A percentile compares a stretch with the other conserved stretches of the same genome.
Conservation (phyloP, 2,797 vertebrate species). For the Sternotherus odoratus region DNA sequence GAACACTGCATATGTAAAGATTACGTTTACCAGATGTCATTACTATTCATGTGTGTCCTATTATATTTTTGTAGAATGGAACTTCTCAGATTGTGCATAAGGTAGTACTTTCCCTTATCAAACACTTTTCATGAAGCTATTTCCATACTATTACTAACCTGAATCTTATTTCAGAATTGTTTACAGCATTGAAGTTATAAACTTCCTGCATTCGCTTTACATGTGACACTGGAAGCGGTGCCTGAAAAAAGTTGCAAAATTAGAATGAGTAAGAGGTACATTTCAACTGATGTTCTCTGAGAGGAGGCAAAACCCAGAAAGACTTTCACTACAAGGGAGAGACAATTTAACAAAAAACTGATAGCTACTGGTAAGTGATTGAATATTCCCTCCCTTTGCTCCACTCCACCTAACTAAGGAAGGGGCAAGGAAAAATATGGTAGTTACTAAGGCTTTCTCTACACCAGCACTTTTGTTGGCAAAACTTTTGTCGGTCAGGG, state of each 20-base stretch:
- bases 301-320: slow-evolving; percentile 45
- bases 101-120: not conserved
- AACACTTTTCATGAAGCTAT: not conserved
- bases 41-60: not conserved
- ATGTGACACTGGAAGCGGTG: slow-evolving; percentile 88
- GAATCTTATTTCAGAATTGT: slow-evolving; percentile 94
- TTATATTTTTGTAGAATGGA: not conserved
- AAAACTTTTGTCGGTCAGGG: no score
- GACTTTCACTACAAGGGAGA: not conserved
- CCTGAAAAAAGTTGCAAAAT: slow-evolving; percentile 76
- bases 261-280: slow-evolving; percentile 21
- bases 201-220: slow-evolving; percentile 93
- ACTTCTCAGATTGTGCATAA: not conserved
- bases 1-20: not conserved
- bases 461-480: no score
- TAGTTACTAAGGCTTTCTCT: not conserved
- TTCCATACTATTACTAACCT: slow-evolving; percentile 81
- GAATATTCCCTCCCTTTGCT: not conserved
- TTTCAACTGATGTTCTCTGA: slow-evolving; percentile 53
- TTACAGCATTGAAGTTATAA: slow-evolving; percentile 87
- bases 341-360: not conserved
- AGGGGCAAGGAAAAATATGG: not conserved
- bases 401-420: not conserved
- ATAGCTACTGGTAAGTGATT: not conserved
- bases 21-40: not conserved